A percentile compares a stretch with the other conserved stretches of the same genome.
Evolutionary conservation across 1,140 invertebrate genomes (phyloP).

Genomic region (Zaprionus ghesquierei): DNA sequence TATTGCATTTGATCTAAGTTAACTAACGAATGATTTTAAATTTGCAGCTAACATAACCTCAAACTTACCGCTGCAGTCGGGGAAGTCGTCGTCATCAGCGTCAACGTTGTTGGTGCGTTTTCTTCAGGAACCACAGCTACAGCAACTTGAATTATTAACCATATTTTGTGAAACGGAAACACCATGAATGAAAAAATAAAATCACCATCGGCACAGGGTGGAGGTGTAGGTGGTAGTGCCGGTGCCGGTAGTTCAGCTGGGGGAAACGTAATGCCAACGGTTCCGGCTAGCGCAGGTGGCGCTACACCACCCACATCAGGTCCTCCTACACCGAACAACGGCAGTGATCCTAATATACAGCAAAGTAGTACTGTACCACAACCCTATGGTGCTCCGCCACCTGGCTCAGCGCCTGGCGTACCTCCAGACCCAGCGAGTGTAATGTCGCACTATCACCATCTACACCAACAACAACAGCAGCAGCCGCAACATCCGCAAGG

Average conservation of each 20-base stretch:
- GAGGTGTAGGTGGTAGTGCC: conserved; percentile 11
- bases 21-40: conserved; percentile 67
- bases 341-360: conserved; percentile 61
- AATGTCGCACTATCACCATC: conserved; percentile 71
- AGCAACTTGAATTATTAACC: conserved; percentile 36
- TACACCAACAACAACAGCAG: conserved; percentile 70
- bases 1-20: conserved; percentile 13
- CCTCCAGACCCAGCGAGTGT: conserved; percentile 65
- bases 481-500: conserved; percentile 52
- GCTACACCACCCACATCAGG: conserved; percentile 67
- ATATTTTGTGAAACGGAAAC: conserved; percentile 29
- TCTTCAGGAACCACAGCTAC: conserved; percentile 50
- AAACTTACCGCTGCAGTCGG: conserved; percentile 76
- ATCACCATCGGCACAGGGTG: conserved; percentile 74
- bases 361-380: conserved; percentile 57
- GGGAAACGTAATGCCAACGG: conserved; percentile 43
- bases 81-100: conserved; percentile 68
- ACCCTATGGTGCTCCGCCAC: conserved; percentile 67
- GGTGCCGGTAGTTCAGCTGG: conserved; percentile 36
- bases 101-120: conserved; percentile 66
- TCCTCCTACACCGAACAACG: conserved; percentile 73
- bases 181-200: conserved; percentile 82
- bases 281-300: conserved; percentile 27
- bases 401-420: conserved; percentile 51
- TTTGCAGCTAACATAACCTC: conserved; percentile 81